Base-by-base conservation (phyloP, 2,888 invertebrate genomes). In the Cephus pulcher region DNA sequence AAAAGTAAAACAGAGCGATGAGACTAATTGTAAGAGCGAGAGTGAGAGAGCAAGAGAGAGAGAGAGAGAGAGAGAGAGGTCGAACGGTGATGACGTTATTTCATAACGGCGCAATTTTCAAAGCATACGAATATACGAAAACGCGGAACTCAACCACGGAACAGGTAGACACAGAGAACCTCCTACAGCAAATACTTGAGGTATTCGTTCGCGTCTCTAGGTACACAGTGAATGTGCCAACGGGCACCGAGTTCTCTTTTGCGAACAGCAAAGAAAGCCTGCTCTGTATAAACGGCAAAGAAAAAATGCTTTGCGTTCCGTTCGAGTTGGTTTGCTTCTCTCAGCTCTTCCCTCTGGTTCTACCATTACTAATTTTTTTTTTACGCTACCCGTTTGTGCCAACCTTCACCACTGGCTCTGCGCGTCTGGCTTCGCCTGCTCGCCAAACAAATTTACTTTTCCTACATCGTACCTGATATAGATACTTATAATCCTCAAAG, bases 51-150 rank as follows among this genome's bases (percentile, higher is more conserved):
- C 34, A 34, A 34, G 12, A 37, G 37, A 12, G 37, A 1, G 4
- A 37, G 12, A 12, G 15, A 33, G 37, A 37, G 15, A 15, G 15
- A 40, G 3, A 34, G 15, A 33, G 23, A 71, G 9, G 73, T 34
- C 23, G 15, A 73, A 23, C 23, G 9, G 56, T 23, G 15, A 34
- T 76, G 77, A 76, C 76, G 77, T 83, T 84, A 83, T 80, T 80
- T 82, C 76, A 78, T 79, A 82, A 82, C 80, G 83, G 80, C 79
- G 56, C 75, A 69, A 37, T 75, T n/a, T 78, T 80, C 82, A 82
- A 85, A 85, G 82, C 79, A 76, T 76, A 73, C 75, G 30, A 71
- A 11, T 71, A 30, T 23, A 71, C 23, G 71, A 34, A 34, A 71
- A 71, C 23, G 71, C 11, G 3, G 30, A 34, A 32, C 34, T 11